A percentile compares a stretch with the other conserved stretches of the same genome.
phyloP scores from a whole-genome alignment of 2,888 invertebrate species.

The Acanthosoma haemorrhoidale region DNA sequence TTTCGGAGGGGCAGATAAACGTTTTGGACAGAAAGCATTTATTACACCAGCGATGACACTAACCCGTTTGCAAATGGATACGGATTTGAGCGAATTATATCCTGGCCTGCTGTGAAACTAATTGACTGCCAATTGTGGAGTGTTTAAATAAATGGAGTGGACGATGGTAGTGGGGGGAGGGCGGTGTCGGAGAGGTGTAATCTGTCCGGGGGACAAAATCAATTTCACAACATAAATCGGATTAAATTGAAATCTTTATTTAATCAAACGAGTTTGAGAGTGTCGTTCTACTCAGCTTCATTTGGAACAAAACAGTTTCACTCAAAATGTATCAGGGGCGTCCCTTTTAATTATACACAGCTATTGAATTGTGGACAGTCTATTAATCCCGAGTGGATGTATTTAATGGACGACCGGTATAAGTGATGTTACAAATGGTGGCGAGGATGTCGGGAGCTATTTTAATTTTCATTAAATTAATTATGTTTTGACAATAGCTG shows the following conservation, averaged over 20 bases:
- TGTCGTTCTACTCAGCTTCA: background rate
- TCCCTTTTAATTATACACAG: background rate
- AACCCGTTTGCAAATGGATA: no score
- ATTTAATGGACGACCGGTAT: background rate
- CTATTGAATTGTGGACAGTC: constrained; percentile 5
- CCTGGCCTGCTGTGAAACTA: no score
- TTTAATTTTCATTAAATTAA: constrained; percentile 12
- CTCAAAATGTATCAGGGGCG: constrained; percentile 5
- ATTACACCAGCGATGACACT: no score
- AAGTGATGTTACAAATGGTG: constrained; percentile 3
- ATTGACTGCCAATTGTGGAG: background rate
- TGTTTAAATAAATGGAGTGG: background rate
- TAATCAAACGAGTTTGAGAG: constrained; percentile 5
- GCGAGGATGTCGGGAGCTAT: background rate
- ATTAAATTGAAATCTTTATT: constrained; percentile 10
- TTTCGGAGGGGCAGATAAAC: no score
- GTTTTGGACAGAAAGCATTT: no score
- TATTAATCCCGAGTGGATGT: constrained; percentile 1
- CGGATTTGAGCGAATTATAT: no score
- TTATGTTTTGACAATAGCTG: background rate
- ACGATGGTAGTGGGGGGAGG: no score
- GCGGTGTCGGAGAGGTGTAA: background rate
- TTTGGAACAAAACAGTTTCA: constrained; percentile 8
- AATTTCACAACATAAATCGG: constrained; percentile 1
- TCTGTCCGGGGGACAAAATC: background rate